Base-by-base conservation (phyloP, 2,888 invertebrate genomes). In the Pomacea canaliculata region DNA sequence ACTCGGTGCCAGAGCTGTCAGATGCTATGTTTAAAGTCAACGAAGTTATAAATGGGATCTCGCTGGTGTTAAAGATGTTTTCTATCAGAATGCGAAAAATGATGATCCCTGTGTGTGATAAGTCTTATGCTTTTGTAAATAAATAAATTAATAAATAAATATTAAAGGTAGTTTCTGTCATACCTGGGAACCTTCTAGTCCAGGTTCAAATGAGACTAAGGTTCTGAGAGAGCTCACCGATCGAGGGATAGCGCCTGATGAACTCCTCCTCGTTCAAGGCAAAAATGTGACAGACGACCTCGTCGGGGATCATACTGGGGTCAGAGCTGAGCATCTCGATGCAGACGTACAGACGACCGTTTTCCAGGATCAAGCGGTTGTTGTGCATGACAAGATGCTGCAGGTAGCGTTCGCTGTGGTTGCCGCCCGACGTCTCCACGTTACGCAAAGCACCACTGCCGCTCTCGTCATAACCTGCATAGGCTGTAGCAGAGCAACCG, bases 271-370 rank as follows among this genome's bases (percentile, higher is more conserved):
- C 69, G 51, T 60, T n/a, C 49, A 74, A 48, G 10, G 60, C 68
- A 62, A 74, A 74, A 10, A 37, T 59, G 69, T 59, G 48, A 49
- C 69, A 68, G 49, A 74, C 63, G 27, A 74, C 74, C 49, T 74
- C 74, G 63, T 74, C 74, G 5, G 69, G 60, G 0, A 68, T n/a
- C 16, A 19, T 9, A 27, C 13, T 27, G 7, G 62, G 62, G 9
- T 63, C 8, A 10, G 12, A 18, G 69, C n/a, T 27, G 60, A 74
- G 74, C 13, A 74, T 23, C 13, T 69, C 48, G 19, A 74, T 27
- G 74, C 68, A 60, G 49, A n/a, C 59, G 67, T 59, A 46, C 27
- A 74, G 62, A 37, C 74, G 74, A 10, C 59, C 62, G 74, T 74
- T 74, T 56, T 74, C 74, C 0, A 62, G 60, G n/a, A 74, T 19